Percentiles rank a stretch among this genome's conserved stretches.
phyloP scores from a whole-genome alignment of 2,113 vertebrate genomes.

The zebrafish (Danio rerio) region DNA sequence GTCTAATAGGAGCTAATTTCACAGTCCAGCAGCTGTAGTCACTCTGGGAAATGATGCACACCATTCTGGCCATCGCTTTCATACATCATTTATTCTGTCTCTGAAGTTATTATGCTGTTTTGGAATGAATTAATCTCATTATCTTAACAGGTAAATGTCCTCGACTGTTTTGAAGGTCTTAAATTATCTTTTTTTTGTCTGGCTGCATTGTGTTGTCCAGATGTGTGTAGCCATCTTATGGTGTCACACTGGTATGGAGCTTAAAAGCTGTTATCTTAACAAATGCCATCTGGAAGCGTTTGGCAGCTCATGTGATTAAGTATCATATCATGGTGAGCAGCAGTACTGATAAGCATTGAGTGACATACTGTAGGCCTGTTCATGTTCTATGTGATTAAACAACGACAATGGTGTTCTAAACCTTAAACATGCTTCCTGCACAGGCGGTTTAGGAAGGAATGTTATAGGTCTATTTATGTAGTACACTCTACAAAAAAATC shows the following conservation, averaged over 20 bases:
- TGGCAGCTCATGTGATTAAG: constrained; percentile 45
- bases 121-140: constrained; percentile 9
- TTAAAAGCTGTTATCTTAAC: constrained; percentile 47
- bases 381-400: constrained; percentile 10
- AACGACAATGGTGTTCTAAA: constrained; percentile 5
- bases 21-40: constrained; percentile 25
- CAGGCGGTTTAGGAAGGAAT: not conserved
- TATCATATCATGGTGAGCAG: constrained; percentile 30
- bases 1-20: constrained; percentile 14
- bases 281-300: constrained; percentile 52
- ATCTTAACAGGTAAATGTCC: constrained; percentile 29
- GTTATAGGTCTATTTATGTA: not conserved
- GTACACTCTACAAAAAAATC: not conserved
- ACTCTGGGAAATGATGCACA: constrained; percentile 2
- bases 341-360: constrained; percentile 14
- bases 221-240: constrained; percentile 22
- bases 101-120: constrained; percentile 28
- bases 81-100: constrained; percentile 13
- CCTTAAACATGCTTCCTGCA: not conserved
- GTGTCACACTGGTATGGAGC: not conserved
- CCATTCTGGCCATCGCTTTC: constrained; percentile 20
- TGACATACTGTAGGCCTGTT: constrained; percentile 35
- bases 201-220: not conserved
- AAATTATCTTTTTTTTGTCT: not conserved
- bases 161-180: constrained; percentile 17